Conservation (phyloP, 2,113 vertebrate genomes). For the Entosphenus tridentatus region DNA sequence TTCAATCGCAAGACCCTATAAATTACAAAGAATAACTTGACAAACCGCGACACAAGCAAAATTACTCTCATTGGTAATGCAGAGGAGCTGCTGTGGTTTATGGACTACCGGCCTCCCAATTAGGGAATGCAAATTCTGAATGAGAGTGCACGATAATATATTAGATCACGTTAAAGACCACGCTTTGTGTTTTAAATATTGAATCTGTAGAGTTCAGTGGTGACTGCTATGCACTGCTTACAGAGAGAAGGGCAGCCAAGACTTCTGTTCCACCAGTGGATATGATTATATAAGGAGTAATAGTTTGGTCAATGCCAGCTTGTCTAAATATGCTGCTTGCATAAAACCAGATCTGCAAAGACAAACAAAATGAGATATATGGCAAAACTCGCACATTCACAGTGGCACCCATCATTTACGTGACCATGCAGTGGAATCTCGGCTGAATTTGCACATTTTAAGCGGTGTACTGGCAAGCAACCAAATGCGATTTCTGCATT, state of each 20-base stretch:
- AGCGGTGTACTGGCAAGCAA: too few relatives aligned
- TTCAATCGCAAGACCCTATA: constrained; percentile 55
- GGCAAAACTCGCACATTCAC: neutral
- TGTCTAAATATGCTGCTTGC: constrained; percentile 53
- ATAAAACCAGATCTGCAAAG: constrained; percentile 72
- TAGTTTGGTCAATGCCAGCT: constrained; percentile 31
- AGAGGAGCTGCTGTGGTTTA: neutral
- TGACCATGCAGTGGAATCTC: neutral
- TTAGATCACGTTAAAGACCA: too few relatives aligned
- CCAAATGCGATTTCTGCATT: too few relatives aligned
- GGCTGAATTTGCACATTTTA: constrained; percentile 5
- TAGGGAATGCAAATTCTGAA: too few relatives aligned
- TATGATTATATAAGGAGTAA: constrained; percentile 58
- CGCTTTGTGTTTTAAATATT: too few relatives aligned
- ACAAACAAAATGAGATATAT: constrained; percentile 8
- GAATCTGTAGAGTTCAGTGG: too few relatives aligned
- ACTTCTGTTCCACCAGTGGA: constrained; percentile 56
- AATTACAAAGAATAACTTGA: neutral
- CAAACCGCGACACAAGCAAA: constrained; percentile 7
- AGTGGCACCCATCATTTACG: neutral
- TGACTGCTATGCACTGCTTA: constrained; percentile 25
- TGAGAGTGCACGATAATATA: too few relatives aligned
- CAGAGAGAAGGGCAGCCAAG: constrained; percentile 49
- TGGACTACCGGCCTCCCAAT: too few relatives aligned
- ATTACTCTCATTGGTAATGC: constrained; percentile 2